phyloP scores from a whole-genome alignment of 1,140 invertebrate genomes.

The Maconellicoccus hirsutus region DNA sequence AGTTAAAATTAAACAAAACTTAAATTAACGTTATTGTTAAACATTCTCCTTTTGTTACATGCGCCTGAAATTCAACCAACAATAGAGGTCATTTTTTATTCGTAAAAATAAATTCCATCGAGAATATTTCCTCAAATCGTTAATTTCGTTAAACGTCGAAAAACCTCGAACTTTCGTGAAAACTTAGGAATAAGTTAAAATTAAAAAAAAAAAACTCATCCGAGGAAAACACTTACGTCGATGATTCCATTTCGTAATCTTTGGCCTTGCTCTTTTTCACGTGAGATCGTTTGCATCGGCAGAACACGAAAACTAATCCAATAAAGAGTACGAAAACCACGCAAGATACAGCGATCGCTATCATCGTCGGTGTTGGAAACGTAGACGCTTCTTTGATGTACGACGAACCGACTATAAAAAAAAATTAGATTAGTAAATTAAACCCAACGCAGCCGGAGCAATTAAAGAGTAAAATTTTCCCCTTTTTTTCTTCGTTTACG shows the following conservation, averaged over 20 bases:
- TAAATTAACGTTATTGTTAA: neutral
- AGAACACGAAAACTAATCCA: conserved; percentile 66
- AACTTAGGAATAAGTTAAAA: neutral
- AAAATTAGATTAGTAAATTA: neutral
- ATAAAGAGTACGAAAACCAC: conserved; percentile 66
- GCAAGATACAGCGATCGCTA: conserved; percentile 68
- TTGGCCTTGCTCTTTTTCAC: conserved; percentile 70
- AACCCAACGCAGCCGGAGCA: neutral
- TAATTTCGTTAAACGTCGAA: too few relatives aligned
- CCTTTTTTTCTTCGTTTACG: neutral
- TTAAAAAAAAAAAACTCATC: neutral
- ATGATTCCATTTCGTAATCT: conserved; percentile 78
- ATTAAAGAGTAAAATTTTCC: neutral
- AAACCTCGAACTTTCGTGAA: neutral
- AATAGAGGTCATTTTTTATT: neutral
- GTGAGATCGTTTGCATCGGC: conserved; percentile 69
- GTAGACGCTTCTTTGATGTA: conserved; percentile 64
- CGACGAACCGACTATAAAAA: conserved; percentile 54
- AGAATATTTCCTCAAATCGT: too few relatives aligned
- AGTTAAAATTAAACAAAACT: neutral
- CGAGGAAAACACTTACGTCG: conserved; percentile 29
- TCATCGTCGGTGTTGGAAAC: conserved; percentile 60
- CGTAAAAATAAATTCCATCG: neutral
- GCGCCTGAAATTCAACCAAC: neutral
- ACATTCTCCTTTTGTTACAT: neutral